Percentiles rank a stretch among this genome's conserved stretches.
Conservation (phyloP, 2,888 invertebrate genomes). For the Hypercompe scribonia region DNA sequence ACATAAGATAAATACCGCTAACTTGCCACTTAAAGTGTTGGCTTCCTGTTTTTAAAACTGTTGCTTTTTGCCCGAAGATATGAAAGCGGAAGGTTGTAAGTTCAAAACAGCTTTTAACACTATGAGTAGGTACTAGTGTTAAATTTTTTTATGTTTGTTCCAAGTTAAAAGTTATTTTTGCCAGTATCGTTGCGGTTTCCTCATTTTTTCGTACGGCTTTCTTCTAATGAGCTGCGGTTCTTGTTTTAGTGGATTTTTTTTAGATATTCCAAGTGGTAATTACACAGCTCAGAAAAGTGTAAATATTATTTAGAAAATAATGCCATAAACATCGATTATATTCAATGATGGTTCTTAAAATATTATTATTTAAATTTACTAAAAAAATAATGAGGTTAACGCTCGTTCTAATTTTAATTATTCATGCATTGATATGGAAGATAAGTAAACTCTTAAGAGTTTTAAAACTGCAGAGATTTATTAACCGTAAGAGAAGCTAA, state of each 20-base stretch:
- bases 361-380: background rate
- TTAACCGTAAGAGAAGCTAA: background rate
- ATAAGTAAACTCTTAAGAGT: background rate
- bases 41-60: slow-evolving; percentile 82
- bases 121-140: slow-evolving; percentile 51
- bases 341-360: background rate
- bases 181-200: slow-evolving; percentile 25
- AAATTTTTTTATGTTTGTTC: slow-evolving; percentile 51
- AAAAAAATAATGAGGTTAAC: background rate
- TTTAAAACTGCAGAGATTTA: background rate
- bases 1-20: slow-evolving; percentile 72
- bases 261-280: slow-evolving; percentile 2
- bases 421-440: background rate
- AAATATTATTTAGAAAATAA: background rate
- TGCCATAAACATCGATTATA: background rate
- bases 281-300: background rate
- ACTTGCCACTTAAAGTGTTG: slow-evolving; percentile 84
- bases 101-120: slow-evolving; percentile 82
- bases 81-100: slow-evolving; percentile 77
- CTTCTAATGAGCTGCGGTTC: slow-evolving; percentile 14
- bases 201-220: slow-evolving; percentile 2
- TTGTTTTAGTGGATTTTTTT: background rate
- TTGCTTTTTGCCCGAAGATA: slow-evolving; percentile 73
- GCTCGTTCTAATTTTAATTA: background rate
- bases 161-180: slow-evolving; percentile 24